Evolutionary conservation across 1,140 invertebrate genomes (phyloP).

Genomic region (Ips typographus): DNA sequence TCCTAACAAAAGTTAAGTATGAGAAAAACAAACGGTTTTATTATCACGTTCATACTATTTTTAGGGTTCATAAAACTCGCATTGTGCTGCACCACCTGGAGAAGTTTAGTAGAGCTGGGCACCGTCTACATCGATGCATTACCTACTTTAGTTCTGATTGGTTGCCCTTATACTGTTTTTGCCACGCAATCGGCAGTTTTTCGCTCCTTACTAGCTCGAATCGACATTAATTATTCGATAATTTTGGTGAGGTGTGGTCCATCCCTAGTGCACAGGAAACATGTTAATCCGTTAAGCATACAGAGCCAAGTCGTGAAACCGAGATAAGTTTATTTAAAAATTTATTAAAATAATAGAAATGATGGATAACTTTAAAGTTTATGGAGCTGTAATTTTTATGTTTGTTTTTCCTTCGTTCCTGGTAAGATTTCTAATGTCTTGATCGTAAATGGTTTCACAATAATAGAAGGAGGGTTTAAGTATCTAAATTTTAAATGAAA

Average conservation of each 20-base stretch:
- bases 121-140: not conserved
- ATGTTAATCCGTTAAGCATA: slow-evolving; percentile 24
- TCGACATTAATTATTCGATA: not conserved
- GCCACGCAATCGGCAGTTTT: not conserved
- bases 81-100: slow-evolving; percentile 20
- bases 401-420: no score
- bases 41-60: slow-evolving; percentile 27
- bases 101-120: not conserved
- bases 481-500: no score
- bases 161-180: no score
- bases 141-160: not conserved
- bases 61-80: slow-evolving; percentile 29
- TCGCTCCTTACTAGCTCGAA: not conserved
- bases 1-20: slow-evolving; percentile 17
- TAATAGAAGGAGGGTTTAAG: no score
- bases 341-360: slow-evolving; percentile 30
- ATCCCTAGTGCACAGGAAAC: slow-evolving; percentile 17
- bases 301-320: slow-evolving; percentile 20
- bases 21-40: slow-evolving; percentile 30
- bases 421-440: no score
- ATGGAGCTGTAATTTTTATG: slow-evolving; percentile 2
- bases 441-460: no score
- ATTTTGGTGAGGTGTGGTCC: not conserved
- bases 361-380: slow-evolving; percentile 22
- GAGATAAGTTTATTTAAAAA: slow-evolving; percentile 35